phyloP scores from a whole-genome alignment of 1,140 invertebrate species.

The Ephestia elutella region DNA sequence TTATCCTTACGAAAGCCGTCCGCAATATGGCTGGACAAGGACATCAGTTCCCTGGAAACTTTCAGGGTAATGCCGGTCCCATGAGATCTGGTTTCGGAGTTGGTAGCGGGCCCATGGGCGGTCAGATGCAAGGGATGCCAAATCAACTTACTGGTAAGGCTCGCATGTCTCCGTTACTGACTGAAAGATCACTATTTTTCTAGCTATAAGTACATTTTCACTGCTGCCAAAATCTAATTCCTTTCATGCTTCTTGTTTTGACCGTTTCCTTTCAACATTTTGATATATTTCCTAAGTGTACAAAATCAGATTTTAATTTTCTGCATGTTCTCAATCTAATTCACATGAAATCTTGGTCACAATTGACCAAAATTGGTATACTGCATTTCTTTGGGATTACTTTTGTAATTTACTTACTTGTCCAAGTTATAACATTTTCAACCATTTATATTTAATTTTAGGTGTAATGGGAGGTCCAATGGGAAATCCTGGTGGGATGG shows the following conservation, averaged over 20 bases:
- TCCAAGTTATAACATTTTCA: too few relatives aligned
- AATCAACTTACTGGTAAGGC: conserved; percentile 60
- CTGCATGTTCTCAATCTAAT: too few relatives aligned
- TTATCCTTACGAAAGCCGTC: neutral
- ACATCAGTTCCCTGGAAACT: conserved; percentile 68
- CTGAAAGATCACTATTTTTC: too few relatives aligned
- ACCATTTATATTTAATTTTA: conserved; percentile 26
- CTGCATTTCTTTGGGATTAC: too few relatives aligned
- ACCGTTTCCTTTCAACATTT: too few relatives aligned
- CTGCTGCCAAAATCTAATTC: too few relatives aligned
- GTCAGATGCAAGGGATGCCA: conserved; percentile 61
- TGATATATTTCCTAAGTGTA: too few relatives aligned
- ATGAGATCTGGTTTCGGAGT: conserved; percentile 65
- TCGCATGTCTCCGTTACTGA: neutral
- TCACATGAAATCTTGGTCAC: too few relatives aligned
- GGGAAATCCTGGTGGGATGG: conserved; percentile 53
- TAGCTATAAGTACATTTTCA: too few relatives aligned
- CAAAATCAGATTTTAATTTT: too few relatives aligned
- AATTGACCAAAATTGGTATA: too few relatives aligned
- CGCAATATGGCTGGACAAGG: conserved; percentile 66
- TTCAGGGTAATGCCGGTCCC: conserved; percentile 54
- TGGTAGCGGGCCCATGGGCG: conserved; percentile 57
- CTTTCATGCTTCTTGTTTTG: too few relatives aligned
- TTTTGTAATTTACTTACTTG: neutral
- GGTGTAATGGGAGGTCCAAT: conserved; percentile 69